Evolutionary conservation across 2,113 vertebrate species (phyloP).

Genomic region (Pongo abelii): DNA sequence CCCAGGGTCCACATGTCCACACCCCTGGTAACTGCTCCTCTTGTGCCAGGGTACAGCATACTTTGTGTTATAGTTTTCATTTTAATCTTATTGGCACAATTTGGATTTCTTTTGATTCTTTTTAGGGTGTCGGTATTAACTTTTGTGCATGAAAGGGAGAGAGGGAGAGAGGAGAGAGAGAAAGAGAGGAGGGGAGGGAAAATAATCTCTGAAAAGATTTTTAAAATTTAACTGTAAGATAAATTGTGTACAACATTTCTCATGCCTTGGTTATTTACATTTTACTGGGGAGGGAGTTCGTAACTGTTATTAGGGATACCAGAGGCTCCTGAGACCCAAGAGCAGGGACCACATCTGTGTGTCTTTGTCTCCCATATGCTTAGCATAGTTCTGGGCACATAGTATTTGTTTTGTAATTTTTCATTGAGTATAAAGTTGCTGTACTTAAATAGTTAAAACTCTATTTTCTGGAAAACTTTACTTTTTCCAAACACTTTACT

Average conservation of each 20-base stretch:
- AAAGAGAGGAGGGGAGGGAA: neutral
- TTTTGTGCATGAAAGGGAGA: slow-evolving; percentile 15
- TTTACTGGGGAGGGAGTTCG: neutral
- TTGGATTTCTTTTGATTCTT: slow-evolving; percentile 16
- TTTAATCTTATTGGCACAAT: neutral
- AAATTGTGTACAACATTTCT: neutral
- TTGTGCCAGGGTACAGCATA: fast-evolving
- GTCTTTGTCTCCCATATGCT: neutral
- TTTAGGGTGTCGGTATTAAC: slow-evolving; percentile 4
- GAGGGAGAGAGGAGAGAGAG: neutral
- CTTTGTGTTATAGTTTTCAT: neutral
- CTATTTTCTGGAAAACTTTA: neutral
- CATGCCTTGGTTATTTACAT: neutral
- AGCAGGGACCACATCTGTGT: neutral
- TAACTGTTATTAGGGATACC: neutral
- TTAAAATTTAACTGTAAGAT: neutral
- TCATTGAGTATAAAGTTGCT: neutral
- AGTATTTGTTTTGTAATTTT: neutral
- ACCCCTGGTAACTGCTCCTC: neutral
- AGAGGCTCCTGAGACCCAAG: neutral
- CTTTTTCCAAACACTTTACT: neutral
- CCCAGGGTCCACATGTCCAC: neutral
- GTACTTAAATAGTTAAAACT: neutral
- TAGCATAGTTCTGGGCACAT: neutral
- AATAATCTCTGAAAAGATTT: neutral